Conservation (phyloP, 2,797 vertebrate genomes). For the Bovichtus variegatus region DNA sequence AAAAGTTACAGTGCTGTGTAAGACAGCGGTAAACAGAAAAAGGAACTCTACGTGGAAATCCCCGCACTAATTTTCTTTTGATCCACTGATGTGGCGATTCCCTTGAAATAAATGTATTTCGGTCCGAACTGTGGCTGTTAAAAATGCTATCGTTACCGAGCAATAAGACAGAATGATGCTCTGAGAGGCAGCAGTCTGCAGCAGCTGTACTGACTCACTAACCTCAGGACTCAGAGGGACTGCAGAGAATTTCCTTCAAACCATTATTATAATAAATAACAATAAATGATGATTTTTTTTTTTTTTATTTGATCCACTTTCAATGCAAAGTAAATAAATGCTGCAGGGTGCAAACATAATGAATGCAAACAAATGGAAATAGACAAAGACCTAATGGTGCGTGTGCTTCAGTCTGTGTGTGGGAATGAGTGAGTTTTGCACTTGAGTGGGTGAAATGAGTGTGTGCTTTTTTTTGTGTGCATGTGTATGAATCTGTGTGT, state of each 20-base stretch:
- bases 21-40: too few species aligned
- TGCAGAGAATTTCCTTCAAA: constrained; percentile 15
- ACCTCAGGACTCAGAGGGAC: constrained; percentile 14
- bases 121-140: background rate
- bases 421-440: background rate
- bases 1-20: too few species aligned
- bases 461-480: background rate
- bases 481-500: constrained; percentile 1
- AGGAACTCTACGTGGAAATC: background rate
- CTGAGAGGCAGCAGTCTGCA: background rate
- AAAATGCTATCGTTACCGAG: background rate
- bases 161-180: background rate
- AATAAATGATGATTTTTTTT: constrained; percentile 38
- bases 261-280: constrained; percentile 15
- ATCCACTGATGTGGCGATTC: background rate
- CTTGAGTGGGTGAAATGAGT: background rate
- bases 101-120: background rate
- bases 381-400: background rate
- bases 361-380: constrained; percentile 28
- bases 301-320: constrained; percentile 35
- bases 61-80: background rate
- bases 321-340: constrained; percentile 36
- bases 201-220: constrained; percentile 9
- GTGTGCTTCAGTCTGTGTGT: background rate
- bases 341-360: constrained; percentile 32